Evolutionary conservation across 2,888 invertebrate species (phyloP), one percentile per base, ranked within the genome.

Genomic region (Rotaria socialis): DNA sequence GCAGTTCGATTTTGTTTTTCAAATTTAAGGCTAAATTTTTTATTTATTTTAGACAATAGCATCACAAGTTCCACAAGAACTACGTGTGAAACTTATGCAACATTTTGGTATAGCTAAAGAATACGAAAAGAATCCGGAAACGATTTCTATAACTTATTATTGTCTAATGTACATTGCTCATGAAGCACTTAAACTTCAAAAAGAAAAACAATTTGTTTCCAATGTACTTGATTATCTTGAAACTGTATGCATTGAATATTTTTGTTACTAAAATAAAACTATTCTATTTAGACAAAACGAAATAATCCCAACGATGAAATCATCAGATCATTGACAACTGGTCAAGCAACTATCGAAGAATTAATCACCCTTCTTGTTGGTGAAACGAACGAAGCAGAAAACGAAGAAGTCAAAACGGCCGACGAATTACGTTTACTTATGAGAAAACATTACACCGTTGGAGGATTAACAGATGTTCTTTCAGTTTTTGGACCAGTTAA

Each of bases 381-480:
- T 47, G 80, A 80, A 80, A 80, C 80, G 6, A 80, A 80, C n/a
- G 80, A 80, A 47, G 47, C 47, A n/a, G 80, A 80, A 80, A 11
- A 47, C 47, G 80, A 80, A 7, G 80, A 80, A 43, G 2, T 47
- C 2, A 80, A 47, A 80, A 47, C 43, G 4, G 6, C 80, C 4
- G 80, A 80, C 2, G 47, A 80, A 47, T n/a, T 80, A 47, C 80
- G 80, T 43, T 47, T 80, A 47, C 24, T 80, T 47, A 80, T 80
- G 80, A 80, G 80, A 80, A 80, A 80, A 80, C 47, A 80, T 47
- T 80, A 80, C 47, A 80, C 80, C 11, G 47, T 80, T 47, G 80
- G 80, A 8, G 80, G 80, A 11, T n/a, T 80, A 47, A 80, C 80
- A 2, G 80, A 80, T 80, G 80, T 80, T 47, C 47, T 80, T n/a